Base-by-base conservation (phyloP, 2,888 invertebrate species). In the Drosophila koepferae region DNA sequence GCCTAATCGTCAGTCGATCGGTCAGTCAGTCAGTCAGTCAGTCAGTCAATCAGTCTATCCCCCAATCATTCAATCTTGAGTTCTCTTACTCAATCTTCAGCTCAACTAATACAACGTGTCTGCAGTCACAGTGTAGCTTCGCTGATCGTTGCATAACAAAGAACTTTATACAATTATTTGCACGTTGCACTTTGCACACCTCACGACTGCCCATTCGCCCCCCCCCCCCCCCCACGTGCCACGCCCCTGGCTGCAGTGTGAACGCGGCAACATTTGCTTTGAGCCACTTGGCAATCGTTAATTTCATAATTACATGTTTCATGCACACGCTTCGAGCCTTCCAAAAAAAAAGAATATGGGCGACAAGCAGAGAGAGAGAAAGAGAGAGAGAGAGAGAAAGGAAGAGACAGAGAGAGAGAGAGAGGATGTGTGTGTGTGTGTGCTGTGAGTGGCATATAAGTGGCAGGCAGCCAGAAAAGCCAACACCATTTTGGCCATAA, bases 221-320 rank as follows among this genome's bases (percentile, higher is more conserved):
- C 20, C 1, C 14, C 7, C 6, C 10, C 16, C 36, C 2, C 4
- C 7, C 28, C 14, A 9, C 6, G 3, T 49, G 58, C 51, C 38
- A 23, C 66, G 63, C 56, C 58, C 54, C 23, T 38, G 16, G 51
- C 31, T 36, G 55, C 58, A 59, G 10, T 9, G 28, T 2, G 46
- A 61, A 68, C 34, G 60, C 67, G 53, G 62, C 65, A 62, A 56
- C 77, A 28, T 55, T 72, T 72, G 82, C 83, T 90, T 85, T 81
- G 74, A 88, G 90, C 90, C 90, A 90, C 90, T 90, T 91, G 90
- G 90, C 69, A 91, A 91, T 90, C 90, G 92, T 90, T 92, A 91
- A 91, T 92, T 92, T 91, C 91, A 90, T 91, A 91, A 91, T 91
- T 91, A 86, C 92, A 92, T 92, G 91, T 91, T 92, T 91, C 92